Evolutionary conservation across 1,140 invertebrate genomes (phyloP).

Genomic region (Pachyrhynchus sulphureomaculatus): DNA sequence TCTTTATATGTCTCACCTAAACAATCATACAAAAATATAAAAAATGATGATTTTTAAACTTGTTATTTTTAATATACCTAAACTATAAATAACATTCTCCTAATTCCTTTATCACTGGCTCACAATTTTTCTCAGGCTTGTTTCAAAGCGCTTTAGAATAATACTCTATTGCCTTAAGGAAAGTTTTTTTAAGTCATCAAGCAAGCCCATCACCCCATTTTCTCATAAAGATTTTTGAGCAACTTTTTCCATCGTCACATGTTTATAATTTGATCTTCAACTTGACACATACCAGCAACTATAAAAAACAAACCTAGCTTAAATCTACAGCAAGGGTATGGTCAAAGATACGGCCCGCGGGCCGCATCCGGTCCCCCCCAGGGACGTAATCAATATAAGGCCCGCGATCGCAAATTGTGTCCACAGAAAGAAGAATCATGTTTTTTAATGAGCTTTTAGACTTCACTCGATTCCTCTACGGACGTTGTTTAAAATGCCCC

Average conservation of each 20-base stretch:
- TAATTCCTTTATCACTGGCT: slow-evolving; percentile 62
- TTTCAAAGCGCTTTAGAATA: slow-evolving; percentile 78
- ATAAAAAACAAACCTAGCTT: too few species aligned
- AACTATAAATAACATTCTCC: slow-evolving; percentile 78
- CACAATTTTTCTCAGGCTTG: slow-evolving; percentile 61
- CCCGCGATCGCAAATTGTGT: too few species aligned
- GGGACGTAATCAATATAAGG: too few species aligned
- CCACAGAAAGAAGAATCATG: too few species aligned
- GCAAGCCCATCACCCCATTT: slow-evolving; percentile 78
- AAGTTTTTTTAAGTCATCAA: slow-evolving; percentile 67
- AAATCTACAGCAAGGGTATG: too few species aligned
- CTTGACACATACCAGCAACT: slow-evolving; percentile 70
- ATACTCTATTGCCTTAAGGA: slow-evolving; percentile 71
- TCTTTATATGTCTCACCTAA: slow-evolving; percentile 86
- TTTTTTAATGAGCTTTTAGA: too few species aligned
- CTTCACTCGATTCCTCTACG: too few species aligned
- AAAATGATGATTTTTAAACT: too few species aligned
- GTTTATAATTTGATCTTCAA: slow-evolving; percentile 64
- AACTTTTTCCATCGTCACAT: slow-evolving; percentile 57
- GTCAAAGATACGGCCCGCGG: too few species aligned
- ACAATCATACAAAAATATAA: neutral
- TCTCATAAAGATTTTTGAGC: slow-evolving; percentile 73
- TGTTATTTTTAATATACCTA: too few species aligned
- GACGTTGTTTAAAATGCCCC: too few species aligned
- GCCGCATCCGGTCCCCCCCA: too few species aligned